Base-by-base conservation (phyloP, 2,113 vertebrate species). In the Echinops telfairi region DNA sequence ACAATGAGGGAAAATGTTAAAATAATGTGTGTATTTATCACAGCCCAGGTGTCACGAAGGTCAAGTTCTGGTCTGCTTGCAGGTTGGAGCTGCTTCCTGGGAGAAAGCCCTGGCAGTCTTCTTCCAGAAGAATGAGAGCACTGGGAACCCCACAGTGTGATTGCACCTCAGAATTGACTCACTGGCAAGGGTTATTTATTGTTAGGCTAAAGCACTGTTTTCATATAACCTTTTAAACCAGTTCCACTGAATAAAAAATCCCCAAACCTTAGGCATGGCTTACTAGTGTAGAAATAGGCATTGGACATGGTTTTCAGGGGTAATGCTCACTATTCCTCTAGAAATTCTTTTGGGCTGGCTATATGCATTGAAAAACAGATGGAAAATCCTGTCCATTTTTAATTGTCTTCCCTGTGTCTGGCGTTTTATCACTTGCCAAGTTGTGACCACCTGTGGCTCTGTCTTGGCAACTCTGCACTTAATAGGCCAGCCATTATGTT, bases 361-460 rank as follows among this genome's bases (percentile, higher is more conserved):
- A 9, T 68, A 93, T 47, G 38, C 92, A 89, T 57, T 85, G 31
- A 92, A 97, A 94, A 93, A 33, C 96, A 97, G 94, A 96, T 97
- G 97, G 97, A 96, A 96, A 96, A 62, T 92, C 95, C 97, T 96
- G 84, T 94, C 85, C 83, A 16, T 91, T 95, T 97, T 96, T 88
- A 95, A 97, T 97, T 95, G 86, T 97, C 89, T 95, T 89, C 94
- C 93, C 80, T 38, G 85, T 96, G 94, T 81, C 87, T 92, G 62
- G 20, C 68, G 88, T 95, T 97, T 97, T 91, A 93, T 97, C 96
- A 5, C 80, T 96, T 91, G 97, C 98, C 97, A 98, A 96, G 43
- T 93, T 77, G 58, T 89, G 95, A 94, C 97, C 97, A 98, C 97
- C 97, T 98, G 98, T 97, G 95, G 97, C 89, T 97, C 86, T 84